A percentile compares a stretch with the other conserved stretches of the same genome.
These are phyloP conservation scores for Champsocephalus gunnari DNA, from an alignment of 2,797 vertebrate species.

Conservation along the genomic window DNA sequence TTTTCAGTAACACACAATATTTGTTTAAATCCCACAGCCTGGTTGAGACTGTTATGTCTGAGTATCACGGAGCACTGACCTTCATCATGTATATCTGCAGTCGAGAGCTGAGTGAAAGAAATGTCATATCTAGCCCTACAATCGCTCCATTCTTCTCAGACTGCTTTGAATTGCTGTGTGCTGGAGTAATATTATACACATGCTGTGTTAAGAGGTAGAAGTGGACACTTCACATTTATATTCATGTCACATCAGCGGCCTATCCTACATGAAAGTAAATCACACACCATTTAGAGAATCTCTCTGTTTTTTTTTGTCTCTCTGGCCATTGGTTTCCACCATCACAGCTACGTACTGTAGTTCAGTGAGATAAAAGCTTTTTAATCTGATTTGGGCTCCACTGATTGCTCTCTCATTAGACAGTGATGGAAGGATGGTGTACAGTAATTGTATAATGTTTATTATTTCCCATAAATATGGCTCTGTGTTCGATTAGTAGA, in stretches of 20 bases:
- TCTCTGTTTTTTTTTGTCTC: neutral
- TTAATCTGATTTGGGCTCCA: conserved; percentile 24
- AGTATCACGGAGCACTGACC: conserved; percentile 20
- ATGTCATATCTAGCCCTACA: neutral
- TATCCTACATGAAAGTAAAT: conserved; percentile 9
- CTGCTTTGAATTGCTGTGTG: neutral
- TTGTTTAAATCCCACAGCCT: neutral
- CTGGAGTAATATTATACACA: neutral
- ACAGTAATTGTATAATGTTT: conserved; percentile 6
- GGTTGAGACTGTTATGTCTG: conserved; percentile 1
- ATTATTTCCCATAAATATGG: neutral
- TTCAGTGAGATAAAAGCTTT: conserved; percentile 17
- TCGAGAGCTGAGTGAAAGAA: neutral
- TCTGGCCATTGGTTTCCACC: neutral
- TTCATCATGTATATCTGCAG: neutral
- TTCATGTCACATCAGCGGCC: neutral
- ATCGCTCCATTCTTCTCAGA: neutral
- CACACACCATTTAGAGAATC: neutral
- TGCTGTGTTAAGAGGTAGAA: neutral
- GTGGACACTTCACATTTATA: neutral
- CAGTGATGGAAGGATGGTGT: conserved; percentile 32
- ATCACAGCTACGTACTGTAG: conserved; percentile 8
- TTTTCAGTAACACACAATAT: neutral
- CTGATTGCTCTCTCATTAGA: conserved; percentile 45
- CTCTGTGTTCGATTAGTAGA: conserved; percentile 5